Base-by-base conservation (phyloP, 2,113 vertebrate species). In the Dasyurus viverrinus region DNA sequence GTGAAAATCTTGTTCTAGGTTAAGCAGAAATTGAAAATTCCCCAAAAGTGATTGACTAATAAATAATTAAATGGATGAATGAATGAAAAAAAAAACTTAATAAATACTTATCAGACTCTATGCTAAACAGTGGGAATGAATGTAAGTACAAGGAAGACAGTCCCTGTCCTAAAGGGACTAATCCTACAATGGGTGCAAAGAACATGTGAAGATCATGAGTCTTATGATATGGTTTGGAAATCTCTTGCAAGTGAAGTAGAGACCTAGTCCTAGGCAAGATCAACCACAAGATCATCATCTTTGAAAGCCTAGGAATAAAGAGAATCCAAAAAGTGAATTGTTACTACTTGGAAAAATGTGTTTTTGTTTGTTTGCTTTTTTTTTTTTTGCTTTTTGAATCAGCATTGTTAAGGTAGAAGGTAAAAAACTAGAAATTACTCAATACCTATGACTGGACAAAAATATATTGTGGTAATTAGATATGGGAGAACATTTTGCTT, bases 391-490 rank as follows among this genome's bases (percentile, higher is more conserved):
- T 76, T 93, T n/a, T 9, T 93, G 50, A 93, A 1, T 90, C 55
- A 90, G 46, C 30, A 93, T 3, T 0, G 27, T 90, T 54, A 92
- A 53, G 1, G 9, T 68, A 14, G 89, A 94, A 12, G 26, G 27
- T 6, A 8, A 60, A 16, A 96, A 90, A 94, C 47, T 93, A 10
- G 14, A 94, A 96, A 91, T 53, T 93, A 30, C 84, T 47, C 94
- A 50, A 14, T 54, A 90, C 42, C 52, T 92, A 6, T 84, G 14
- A 93, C n/a, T 91, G 89, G 60, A 53, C 27, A 53, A 92, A 89
- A 7, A 93, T 60, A 30, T 23, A 60, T 30, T 57, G 0, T 36
- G 54, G 68, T 60, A 93, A 91, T 68, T 22, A 94, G 25, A 94
- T 91, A 46, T 53, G 89, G 9, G 30, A 48, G 42, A 94, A 53